Percentiles rank a stretch among this genome's conserved stretches.
Conservation (phyloP, 2,113 vertebrate genomes). For the Albula goreensis region DNA sequence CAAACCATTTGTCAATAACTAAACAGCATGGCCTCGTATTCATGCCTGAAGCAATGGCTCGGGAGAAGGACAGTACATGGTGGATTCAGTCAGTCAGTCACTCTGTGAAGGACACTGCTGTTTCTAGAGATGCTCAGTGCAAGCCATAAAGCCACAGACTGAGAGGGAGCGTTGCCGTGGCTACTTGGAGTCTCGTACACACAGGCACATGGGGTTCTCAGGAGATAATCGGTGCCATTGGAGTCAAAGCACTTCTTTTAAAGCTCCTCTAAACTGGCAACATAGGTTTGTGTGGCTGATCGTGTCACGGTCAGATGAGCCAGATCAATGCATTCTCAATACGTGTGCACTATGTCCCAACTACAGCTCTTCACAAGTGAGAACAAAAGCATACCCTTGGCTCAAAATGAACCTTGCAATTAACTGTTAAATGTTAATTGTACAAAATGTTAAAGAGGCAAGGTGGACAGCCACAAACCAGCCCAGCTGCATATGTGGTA, state of each 20-base stretch:
- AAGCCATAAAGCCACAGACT: neutral
- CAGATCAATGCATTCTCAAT: conserved; percentile 49
- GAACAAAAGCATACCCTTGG: conserved; percentile 62
- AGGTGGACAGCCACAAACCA: neutral
- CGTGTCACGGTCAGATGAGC: conserved; percentile 43
- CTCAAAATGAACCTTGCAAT: conserved; percentile 51
- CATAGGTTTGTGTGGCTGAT: conserved; percentile 15
- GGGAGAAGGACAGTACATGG: too few relatives aligned
- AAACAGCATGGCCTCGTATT: too few relatives aligned
- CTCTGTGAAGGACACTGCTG: too few relatives aligned
- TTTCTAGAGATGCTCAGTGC: neutral
- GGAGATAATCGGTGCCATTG: neutral
- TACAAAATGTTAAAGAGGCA: conserved; percentile 48
- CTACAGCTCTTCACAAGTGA: conserved; percentile 62
- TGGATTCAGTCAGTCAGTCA: too few relatives aligned
- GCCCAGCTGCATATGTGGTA: neutral
- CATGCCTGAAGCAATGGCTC: too few relatives aligned
- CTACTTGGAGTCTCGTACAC: neutral
- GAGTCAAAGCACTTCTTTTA: conserved; percentile 3
- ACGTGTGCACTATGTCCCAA: conserved; percentile 64
- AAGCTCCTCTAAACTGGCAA: neutral
- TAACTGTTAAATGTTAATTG: conserved; percentile 22
- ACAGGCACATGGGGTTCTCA: neutral
- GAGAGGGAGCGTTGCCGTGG: neutral
- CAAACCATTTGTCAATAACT: too few relatives aligned